Evolutionary conservation across 2,888 invertebrate species (phyloP).

Genomic region (Parascotia fuliginaria): DNA sequence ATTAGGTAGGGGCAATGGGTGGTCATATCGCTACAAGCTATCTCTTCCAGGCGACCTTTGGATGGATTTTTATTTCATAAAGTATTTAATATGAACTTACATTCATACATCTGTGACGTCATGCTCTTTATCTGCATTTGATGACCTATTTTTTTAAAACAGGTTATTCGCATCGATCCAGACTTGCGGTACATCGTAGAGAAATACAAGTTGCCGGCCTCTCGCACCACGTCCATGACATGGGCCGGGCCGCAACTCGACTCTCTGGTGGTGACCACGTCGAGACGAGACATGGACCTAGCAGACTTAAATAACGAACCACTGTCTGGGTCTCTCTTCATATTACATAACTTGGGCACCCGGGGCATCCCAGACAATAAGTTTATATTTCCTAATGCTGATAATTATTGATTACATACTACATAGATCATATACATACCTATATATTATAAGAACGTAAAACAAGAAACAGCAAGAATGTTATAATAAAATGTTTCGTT

Average conservation of each 20-base stretch:
- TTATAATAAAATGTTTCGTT: too few relatives aligned
- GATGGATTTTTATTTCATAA: too few relatives aligned
- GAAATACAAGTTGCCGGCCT: conserved; percentile 77
- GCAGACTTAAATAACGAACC: conserved; percentile 21
- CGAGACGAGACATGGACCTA: conserved; percentile 51
- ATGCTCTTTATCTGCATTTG: too few relatives aligned
- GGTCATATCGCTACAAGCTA: too few relatives aligned
- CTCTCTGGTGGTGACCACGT: conserved; percentile 86
- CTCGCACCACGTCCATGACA: conserved; percentile 84
- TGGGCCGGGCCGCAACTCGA: conserved; percentile 86
- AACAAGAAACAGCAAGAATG: too few relatives aligned
- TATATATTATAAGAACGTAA: too few relatives aligned
- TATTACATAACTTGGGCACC: conserved; percentile 37
- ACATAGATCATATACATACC: too few relatives aligned
- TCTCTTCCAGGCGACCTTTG: too few relatives aligned
- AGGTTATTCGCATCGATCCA: conserved; percentile 82
- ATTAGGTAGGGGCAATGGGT: too few relatives aligned
- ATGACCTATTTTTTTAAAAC: background rate
- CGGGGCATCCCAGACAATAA: conserved; percentile 37
- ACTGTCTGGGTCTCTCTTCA: conserved; percentile 46
- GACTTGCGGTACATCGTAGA: conserved; percentile 64
- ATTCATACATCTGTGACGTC: too few relatives aligned
- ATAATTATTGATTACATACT: conserved; percentile 40
- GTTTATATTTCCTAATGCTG: conserved; percentile 41
- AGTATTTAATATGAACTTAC: too few relatives aligned